Evolutionary conservation across 2,888 invertebrate species (phyloP), one percentile per base, ranked within the genome.

Genomic region (Gari tellinella): DNA sequence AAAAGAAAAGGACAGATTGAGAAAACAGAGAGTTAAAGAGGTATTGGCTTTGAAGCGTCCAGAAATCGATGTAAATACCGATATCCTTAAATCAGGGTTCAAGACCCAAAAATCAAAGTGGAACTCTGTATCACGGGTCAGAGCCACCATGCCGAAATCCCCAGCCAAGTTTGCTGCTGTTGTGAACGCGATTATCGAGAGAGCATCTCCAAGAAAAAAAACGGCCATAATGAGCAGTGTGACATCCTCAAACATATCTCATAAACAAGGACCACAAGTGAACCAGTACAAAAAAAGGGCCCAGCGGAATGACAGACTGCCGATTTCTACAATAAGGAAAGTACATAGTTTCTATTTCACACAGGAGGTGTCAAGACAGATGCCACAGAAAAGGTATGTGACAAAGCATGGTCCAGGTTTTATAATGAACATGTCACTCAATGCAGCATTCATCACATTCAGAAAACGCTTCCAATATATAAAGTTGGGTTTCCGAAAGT

Each of bases 351-450:
- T 81, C 41, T 72, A 76, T 23, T 53, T 49, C 21, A 25, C 73
- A 25, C 65, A 64, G 65, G 73, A 77, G 21, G 56, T 73, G 15
- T 69, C 69, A 17, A 19, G 77, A 23, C 40, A 65, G 15, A 31
- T 74, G 21, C 75, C 75, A 15, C 43, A 69, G 19, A 73, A 66
- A 41, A 46, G 76, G 21, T 81, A 51, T 45, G 64, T 66, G 12
- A 79, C 76, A 2, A 79, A 79, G 51, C 41, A 69, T 23, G 79
- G 79, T 0, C 68, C 81, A 26, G 72, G 73, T 1, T 74, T 68
- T 68, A 14, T 51, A 8, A 52, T 79, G 55, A 70, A 68, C 52
- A 57, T 74, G 15, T 68, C 79, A 8, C 19, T 81, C 0, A 67
- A 72, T 37, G 55, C 72, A 17, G 79, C 76, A 14, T 56, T 67